Conservation (phyloP, 2,113 vertebrate genomes). For the Galemys pyrenaicus region DNA sequence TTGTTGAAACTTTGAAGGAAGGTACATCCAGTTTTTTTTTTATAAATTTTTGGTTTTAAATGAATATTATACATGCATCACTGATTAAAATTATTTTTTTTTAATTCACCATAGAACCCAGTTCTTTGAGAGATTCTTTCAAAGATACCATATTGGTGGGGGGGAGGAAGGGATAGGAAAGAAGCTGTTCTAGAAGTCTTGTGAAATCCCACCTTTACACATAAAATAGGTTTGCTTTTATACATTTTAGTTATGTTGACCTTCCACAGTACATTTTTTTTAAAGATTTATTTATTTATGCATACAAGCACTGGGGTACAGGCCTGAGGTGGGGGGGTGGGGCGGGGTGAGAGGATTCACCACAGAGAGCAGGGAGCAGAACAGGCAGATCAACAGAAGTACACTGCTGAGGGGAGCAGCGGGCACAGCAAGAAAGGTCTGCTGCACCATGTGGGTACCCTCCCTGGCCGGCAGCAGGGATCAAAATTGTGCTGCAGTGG, state of each 20-base stretch:
- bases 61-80: neutral
- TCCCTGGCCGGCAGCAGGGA: too few species aligned
- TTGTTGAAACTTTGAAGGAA: slow-evolving; percentile 22
- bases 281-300: too few species aligned
- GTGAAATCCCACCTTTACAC: neutral
- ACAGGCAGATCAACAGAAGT: too few species aligned
- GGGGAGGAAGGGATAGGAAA: neutral
- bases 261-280: too few species aligned
- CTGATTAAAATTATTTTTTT: neutral
- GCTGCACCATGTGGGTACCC: too few species aligned
- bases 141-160: neutral
- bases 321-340: too few species aligned
- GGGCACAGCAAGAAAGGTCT: too few species aligned
- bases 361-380: too few species aligned
- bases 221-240: neutral
- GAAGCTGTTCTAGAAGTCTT: neutral
- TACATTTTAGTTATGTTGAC: neutral
- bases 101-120: neutral
- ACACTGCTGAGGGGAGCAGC: too few species aligned
- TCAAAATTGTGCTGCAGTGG: too few species aligned
- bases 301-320: too few species aligned
- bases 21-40: neutral
- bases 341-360: too few species aligned
- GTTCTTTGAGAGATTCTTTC: neutral
- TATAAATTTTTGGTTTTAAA: neutral